phyloP scores from a whole-genome alignment of 2,888 invertebrate species.

The Erebia aethiops region DNA sequence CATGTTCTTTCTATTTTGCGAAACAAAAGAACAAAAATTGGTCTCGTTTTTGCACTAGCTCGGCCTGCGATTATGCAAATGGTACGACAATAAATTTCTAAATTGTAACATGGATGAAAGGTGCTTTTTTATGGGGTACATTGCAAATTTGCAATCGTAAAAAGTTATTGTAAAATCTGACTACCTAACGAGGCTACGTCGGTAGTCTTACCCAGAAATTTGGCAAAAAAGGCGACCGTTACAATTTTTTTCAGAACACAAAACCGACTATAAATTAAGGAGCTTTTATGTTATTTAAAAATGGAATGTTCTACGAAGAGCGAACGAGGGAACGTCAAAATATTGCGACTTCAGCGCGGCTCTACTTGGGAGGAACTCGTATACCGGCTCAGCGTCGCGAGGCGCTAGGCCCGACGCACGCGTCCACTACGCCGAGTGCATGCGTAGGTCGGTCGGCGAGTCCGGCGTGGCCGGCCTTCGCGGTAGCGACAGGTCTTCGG shows the following conservation, averaged over 20 bases:
- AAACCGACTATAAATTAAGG: constrained; percentile 39
- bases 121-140: constrained; percentile 64
- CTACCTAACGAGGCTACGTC: constrained; percentile 67
- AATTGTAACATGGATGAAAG: constrained; percentile 75
- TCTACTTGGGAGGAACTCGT: constrained; percentile 88
- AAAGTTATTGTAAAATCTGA: constrained; percentile 59
- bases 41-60: constrained; percentile 71
- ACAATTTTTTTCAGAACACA: constrained; percentile 47
- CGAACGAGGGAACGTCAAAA: constrained; percentile 40
- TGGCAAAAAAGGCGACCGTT: constrained; percentile 54
- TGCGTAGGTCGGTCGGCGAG: constrained; percentile 78
- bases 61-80: constrained; percentile 80
- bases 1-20: constrained; percentile 64
- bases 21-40: constrained; percentile 72
- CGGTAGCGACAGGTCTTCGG: constrained; percentile 93
- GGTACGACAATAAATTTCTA: constrained; percentile 71
- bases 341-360: constrained; percentile 51
- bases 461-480: constrained; percentile 77
- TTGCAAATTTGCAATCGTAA: constrained; percentile 67
- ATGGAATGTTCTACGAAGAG: constrained; percentile 26
- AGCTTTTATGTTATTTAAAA: constrained; percentile 26
- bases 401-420: constrained; percentile 55
- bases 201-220: constrained; percentile 63
- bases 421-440: constrained; percentile 76
- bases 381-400: constrained; percentile 84